Conservation (phyloP, 2,113 vertebrate genomes). For the Protobothrops mucrosquamatus region DNA sequence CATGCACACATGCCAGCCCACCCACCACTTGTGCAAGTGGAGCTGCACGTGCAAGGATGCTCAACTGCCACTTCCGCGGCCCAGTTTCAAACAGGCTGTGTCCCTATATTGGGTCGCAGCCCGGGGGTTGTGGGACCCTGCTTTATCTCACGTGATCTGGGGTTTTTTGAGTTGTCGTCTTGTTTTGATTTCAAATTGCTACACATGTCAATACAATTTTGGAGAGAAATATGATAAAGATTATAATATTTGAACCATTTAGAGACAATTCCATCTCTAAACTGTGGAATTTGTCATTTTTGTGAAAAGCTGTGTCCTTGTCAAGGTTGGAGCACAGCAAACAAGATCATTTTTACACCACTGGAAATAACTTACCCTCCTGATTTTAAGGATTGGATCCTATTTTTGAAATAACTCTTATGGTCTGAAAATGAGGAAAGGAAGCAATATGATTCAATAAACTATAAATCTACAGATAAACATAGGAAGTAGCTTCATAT, state of each 20-base stretch:
- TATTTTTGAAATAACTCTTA: background rate
- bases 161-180: background rate
- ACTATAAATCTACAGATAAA: background rate
- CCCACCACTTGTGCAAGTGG: background rate
- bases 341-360: background rate
- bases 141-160: background rate
- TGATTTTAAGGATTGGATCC: background rate
- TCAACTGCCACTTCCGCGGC: accelerated
- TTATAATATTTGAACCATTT: background rate
- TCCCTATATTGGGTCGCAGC: background rate
- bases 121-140: background rate
- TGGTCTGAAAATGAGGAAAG: background rate
- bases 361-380: background rate
- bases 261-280: background rate
- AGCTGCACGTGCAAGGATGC: accelerated
- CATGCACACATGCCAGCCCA: background rate
- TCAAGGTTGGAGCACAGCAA: background rate
- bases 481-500: background rate
- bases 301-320: background rate
- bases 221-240: background rate
- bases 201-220: background rate
- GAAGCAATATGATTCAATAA: background rate
- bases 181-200: background rate
- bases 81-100: background rate
- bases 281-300: background rate